Evolutionary conservation across 1,140 invertebrate species (phyloP).

Genomic region (Lasioglossum baleicum): DNA sequence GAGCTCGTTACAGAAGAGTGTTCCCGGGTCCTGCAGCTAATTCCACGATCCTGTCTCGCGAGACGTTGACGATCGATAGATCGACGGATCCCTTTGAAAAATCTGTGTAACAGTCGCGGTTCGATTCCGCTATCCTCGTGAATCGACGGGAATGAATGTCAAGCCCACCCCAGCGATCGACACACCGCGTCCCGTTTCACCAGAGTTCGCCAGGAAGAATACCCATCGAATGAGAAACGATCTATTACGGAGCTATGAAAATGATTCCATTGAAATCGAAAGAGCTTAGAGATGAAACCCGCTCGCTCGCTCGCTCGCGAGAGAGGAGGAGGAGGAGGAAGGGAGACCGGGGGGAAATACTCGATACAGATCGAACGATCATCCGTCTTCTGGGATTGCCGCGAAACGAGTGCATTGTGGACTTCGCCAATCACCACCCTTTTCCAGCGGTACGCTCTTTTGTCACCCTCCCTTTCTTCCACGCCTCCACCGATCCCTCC

Average conservation of each 20-base stretch:
- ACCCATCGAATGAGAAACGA: neutral
- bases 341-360: slow-evolving; percentile 13
- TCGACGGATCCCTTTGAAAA: neutral
- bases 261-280: slow-evolving; percentile 27
- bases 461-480: slow-evolving; percentile 37
- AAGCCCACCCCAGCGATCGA: neutral
- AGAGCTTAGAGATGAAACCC: slow-evolving; percentile 23
- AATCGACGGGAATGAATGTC: neutral
- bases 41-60: neutral
- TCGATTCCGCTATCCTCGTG: neutral
- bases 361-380: slow-evolving; percentile 48
- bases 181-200: neutral
- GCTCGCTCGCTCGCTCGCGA: neutral
- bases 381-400: slow-evolving; percentile 52
- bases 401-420: slow-evolving; percentile 51
- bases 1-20: slow-evolving; percentile 42
- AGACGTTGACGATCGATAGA: neutral
- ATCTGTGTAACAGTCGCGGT: neutral
- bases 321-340: too few species aligned
- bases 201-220: neutral
- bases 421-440: slow-evolving; percentile 48
- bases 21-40: neutral
- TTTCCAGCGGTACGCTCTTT: slow-evolving; percentile 26
- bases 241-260: slow-evolving; percentile 16
- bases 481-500: neutral